Percentiles rank a stretch among this genome's conserved stretches.
Conservation (phyloP, 2,797 vertebrate genomes). For the Botia almorhae region DNA sequence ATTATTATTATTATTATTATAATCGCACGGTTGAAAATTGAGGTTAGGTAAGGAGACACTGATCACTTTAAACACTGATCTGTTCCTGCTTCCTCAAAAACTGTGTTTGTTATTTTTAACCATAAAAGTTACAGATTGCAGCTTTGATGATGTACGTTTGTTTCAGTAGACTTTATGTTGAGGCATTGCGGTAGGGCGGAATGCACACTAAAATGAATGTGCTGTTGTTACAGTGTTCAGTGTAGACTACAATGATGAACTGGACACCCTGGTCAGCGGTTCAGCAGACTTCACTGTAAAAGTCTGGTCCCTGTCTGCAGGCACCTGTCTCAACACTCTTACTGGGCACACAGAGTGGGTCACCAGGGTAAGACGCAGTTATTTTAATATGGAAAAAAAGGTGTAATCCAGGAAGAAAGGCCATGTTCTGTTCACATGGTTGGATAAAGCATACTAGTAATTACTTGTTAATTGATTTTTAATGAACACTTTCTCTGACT, state of each 20-base stretch:
- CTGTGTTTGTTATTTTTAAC: too few relatives aligned
- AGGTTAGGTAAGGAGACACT: too few relatives aligned
- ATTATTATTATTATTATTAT: too few relatives aligned
- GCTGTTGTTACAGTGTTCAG: slow-evolving; percentile 88
- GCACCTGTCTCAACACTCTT: slow-evolving; percentile 94
- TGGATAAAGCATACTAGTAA: not conserved
- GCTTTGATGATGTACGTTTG: not conserved
- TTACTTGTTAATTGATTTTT: too few relatives aligned
- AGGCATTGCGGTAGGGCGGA: not conserved
- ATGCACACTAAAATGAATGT: not conserved
- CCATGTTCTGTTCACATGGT: too few relatives aligned
- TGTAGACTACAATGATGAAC: slow-evolving; percentile 96
- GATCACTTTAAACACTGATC: too few relatives aligned
- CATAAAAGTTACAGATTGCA: too few relatives aligned
- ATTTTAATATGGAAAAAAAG: not conserved
- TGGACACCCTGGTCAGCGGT: slow-evolving; percentile 96
- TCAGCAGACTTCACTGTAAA: slow-evolving; percentile 98
- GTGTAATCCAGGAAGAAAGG: not conserved
- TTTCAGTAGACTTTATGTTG: not conserved
- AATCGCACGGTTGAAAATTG: too few relatives aligned
- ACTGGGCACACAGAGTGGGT: slow-evolving; percentile 99
- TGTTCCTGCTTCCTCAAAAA: too few relatives aligned
- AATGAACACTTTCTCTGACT: too few relatives aligned
- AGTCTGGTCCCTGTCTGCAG: slow-evolving; percentile 93
- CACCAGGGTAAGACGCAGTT: slow-evolving; percentile 86